Conservation (phyloP, 2,113 vertebrate genomes). For the Symphodus melops region DNA sequence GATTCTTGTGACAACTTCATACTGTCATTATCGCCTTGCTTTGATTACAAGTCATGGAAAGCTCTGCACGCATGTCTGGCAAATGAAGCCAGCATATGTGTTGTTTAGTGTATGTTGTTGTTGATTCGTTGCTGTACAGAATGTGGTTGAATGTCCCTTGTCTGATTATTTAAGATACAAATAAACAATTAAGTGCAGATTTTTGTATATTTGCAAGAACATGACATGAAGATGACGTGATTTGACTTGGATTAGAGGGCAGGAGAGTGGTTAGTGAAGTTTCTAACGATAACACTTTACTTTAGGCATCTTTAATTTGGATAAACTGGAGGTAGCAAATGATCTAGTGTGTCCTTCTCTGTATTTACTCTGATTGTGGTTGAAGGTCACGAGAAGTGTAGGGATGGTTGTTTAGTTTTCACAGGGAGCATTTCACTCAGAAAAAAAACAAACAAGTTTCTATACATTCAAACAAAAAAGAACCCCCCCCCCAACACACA, state of each 20-base stretch:
- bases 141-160: neutral
- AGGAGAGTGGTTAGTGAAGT: slow-evolving; percentile 55
- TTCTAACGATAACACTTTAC: slow-evolving; percentile 61
- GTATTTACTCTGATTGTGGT: slow-evolving; percentile 66
- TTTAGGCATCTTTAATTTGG: slow-evolving; percentile 72
- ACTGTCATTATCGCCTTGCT: slow-evolving; percentile 60
- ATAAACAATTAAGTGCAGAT: slow-evolving; percentile 6
- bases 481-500: neutral
- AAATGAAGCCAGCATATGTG: slow-evolving; percentile 12
- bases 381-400: slow-evolving; percentile 66
- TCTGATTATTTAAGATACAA: neutral
- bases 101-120: slow-evolving; percentile 5
- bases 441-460: slow-evolving; percentile 15
- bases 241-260: slow-evolving; percentile 67
- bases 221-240: slow-evolving; percentile 12
- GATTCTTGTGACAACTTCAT: slow-evolving; percentile 34
- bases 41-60: slow-evolving; percentile 60
- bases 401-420: slow-evolving; percentile 38
- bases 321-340: slow-evolving; percentile 62
- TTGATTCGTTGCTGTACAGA: slow-evolving; percentile 2
- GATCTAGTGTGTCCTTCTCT: slow-evolving; percentile 57
- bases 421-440: slow-evolving; percentile 16
- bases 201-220: slow-evolving; percentile 21
- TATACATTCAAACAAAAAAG: neutral
- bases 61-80: slow-evolving; percentile 17